Conservation (phyloP, 2,113 vertebrate species). For the Gobius niger region DNA sequence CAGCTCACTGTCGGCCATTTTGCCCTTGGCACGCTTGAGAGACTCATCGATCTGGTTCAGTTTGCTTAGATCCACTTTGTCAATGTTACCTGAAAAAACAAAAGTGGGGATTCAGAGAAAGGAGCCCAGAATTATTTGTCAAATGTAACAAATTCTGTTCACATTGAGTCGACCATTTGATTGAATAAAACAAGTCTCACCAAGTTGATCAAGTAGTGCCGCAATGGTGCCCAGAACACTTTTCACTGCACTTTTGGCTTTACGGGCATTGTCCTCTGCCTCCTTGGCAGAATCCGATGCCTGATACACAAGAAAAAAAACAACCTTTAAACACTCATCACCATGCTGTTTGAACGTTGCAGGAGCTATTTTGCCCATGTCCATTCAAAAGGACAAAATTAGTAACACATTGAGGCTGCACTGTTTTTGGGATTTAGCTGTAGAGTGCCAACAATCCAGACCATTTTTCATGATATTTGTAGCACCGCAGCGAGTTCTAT, state of each 20-base stretch:
- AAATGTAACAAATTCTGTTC: not conserved
- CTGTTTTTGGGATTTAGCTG: too few species aligned
- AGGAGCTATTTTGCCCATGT: too few species aligned
- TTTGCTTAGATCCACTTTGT: slow-evolving; percentile 91
- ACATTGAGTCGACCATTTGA: too few species aligned
- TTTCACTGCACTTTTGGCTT: slow-evolving; percentile 90
- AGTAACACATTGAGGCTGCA: too few species aligned
- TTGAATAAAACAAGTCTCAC: slow-evolving; percentile 64
- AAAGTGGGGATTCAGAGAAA: not conserved
- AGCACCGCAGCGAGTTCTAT: too few species aligned
- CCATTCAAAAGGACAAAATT: too few species aligned
- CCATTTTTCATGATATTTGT: too few species aligned
- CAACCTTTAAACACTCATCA: not conserved
- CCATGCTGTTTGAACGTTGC: too few species aligned
- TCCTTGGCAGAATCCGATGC: slow-evolving; percentile 89
- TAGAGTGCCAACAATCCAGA: too few species aligned
- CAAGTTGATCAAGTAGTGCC: slow-evolving; percentile 85
- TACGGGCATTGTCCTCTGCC: slow-evolving; percentile 92
- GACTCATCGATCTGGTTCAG: slow-evolving; percentile 88
- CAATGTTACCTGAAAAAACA: slow-evolving; percentile 83
- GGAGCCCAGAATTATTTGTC: not conserved
- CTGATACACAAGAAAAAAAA: slow-evolving; percentile 59
- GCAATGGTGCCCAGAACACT: slow-evolving; percentile 84
- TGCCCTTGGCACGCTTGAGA: slow-evolving; percentile 85
- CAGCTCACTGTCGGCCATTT: slow-evolving; percentile 85